A percentile compares a stretch with the other conserved stretches of the same genome.
Evolutionary conservation across 2,797 vertebrate genomes (phyloP).

Genomic region (Sardinella longiceps): DNA sequence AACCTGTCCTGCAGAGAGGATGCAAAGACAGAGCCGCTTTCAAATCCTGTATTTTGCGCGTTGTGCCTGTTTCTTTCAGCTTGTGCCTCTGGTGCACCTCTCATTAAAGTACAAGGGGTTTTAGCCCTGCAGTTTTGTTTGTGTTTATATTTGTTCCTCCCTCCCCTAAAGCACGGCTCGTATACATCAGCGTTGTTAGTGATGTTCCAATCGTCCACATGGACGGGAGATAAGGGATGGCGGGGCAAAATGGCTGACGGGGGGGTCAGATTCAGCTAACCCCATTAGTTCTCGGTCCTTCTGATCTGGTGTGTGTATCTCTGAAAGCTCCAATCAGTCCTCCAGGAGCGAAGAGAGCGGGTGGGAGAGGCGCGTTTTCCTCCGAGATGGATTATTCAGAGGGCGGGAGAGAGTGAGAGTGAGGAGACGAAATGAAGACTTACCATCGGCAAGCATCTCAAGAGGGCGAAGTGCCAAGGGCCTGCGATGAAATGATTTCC

Average conservation of each 20-base stretch:
- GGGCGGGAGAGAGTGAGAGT: neutral
- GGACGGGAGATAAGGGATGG: neutral
- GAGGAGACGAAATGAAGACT: slow-evolving; percentile 20
- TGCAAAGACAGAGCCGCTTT: neutral
- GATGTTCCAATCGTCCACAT: neutral
- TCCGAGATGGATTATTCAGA: neutral
- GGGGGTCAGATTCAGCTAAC: slow-evolving; percentile 8
- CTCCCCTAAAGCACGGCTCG: neutral
- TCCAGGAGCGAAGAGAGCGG: neutral
- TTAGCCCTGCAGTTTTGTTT: neutral
- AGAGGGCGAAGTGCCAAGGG: slow-evolving; percentile 12
- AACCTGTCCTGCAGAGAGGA: neutral
- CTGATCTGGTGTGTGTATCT: slow-evolving; percentile 9
- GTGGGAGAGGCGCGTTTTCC: neutral
- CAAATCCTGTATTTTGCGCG: neutral
- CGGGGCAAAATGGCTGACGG: neutral
- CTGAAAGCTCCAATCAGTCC: slow-evolving; percentile 23
- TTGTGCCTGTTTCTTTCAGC: neutral
- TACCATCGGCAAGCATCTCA: neutral
- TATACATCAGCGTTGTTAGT: neutral
- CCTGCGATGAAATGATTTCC: slow-evolving; percentile 17
- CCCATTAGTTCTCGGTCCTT: neutral
- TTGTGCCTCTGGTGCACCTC: neutral
- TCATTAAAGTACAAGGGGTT: neutral
- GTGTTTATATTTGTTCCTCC: neutral